Base-by-base conservation (phyloP, 2,888 invertebrate genomes). In the Phalangium opilio region DNA sequence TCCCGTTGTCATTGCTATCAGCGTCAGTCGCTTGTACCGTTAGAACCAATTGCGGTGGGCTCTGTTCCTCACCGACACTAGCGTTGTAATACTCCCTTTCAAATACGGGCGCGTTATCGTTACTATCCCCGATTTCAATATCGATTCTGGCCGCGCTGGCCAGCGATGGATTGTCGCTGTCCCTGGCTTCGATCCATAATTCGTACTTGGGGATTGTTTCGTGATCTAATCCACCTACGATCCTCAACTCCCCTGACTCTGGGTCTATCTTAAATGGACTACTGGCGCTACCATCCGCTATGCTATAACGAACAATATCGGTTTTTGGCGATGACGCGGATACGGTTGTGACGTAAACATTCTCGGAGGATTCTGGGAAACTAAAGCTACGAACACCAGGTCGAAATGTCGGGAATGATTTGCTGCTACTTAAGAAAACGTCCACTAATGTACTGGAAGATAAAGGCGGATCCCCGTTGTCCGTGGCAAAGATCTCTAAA, bases 271-370 rank as follows among this genome's bases (percentile, higher is more conserved):
- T 75, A 38, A 89, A 72, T n/a, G 86, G 83, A 60, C 85, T 82
- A 0, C 83, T 86, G 3, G 85, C 75, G 64, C 91, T 93, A 3
- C 93, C 93, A n/a, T 91, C 93, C 10, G 87, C 90, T 52, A 93
- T 83, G 21, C 79, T 78, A 62, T 83, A 93, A 50, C 39, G 44
- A 49, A 87, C 70, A 57, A 75, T 74, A 10, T 79, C 79, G 52
- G 75, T 75, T 63, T 87, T 86, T 0, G 86, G 83, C 0, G 86
- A 83, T 3, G 74, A 75, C 0, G 89, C 89, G 45, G 75, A 75
- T 44, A 87, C 69, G 58, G 77, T 79, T 0, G 84, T 81, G 10
- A 91, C 79, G 5, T 80, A 67, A 10, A 50, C 44, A 36, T 60
- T 58, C n/a, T 56, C 42, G 3, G 50, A 44, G 10, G 50, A 45